Base-by-base conservation (phyloP, 2,888 invertebrate species). In the Oligia latruncula region DNA sequence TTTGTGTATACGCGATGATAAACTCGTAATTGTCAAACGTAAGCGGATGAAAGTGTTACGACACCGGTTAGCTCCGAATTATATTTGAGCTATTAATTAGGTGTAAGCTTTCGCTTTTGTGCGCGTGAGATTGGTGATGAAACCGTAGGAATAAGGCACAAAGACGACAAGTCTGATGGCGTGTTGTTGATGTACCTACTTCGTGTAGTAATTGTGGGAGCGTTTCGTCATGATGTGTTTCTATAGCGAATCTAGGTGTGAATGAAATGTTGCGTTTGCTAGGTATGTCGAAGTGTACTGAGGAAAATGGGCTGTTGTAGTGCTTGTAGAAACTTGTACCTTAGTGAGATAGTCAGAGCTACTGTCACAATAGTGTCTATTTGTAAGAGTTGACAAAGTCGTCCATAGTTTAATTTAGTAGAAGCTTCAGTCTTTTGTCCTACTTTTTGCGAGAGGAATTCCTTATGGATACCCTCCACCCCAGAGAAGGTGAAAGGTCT, bases 21-120 rank as follows among this genome's bases (percentile, higher is more conserved):
- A 77, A 86, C 74, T 82, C 84, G 87, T 88, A 88, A 89, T 88
- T 88, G 81, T 89, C 89, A 90, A 88, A 87, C 87, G 88, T 88
- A 90, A 90, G 90, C 77, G 83, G 89, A 94, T 90, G 93, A 95
- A 93, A 94, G 94, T 91, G 91, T 95, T 95, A 93, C 95, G 92
- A 88, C 93, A 95, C 91, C 89, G 85, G 88, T 91, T 90, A 92
- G 92, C 92, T 90, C 90, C 91, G 80, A 90, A 92, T 90, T 89
- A 89, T 86, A 87, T 87, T 83, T 90, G 90, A 88, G 90, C 91
- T 92, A 94, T 95, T 95, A 95, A 95, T 95, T 92, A 91, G 80
- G 80, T 83, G 88, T 91, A 88, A 87, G 91, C 92, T 93, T 93
- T 94, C 92, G 90, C 91, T 93, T 92, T 93, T 90, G 82, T 87